These are phyloP conservation scores for Arrhopalites spinosus DNA, from an alignment of 2,888 invertebrate species.

Conservation along the genomic window DNA sequence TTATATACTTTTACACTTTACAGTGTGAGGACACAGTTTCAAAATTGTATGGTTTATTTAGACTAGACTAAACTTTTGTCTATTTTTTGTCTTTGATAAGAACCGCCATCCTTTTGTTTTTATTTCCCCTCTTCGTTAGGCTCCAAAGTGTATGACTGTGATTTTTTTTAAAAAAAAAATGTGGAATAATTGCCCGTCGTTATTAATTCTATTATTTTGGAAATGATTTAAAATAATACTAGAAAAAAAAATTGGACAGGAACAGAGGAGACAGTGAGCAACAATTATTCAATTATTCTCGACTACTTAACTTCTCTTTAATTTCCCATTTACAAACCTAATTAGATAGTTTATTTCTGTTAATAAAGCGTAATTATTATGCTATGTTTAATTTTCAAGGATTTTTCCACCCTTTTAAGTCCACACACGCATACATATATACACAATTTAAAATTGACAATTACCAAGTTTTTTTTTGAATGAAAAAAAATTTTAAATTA, in stretches of 20 bases:
- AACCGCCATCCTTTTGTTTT: no score
- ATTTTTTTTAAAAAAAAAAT: background rate
- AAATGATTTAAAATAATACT: background rate
- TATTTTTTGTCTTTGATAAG: no score
- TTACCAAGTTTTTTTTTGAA: no score
- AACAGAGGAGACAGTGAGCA: no score
- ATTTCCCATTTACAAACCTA: slow-evolving; percentile 17
- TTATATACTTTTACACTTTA: no score
- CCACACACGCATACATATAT: background rate
- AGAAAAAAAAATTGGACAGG: background rate
- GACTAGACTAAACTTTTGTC: no score
- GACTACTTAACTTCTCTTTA: slow-evolving; percentile 12
- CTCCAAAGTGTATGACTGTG: background rate
- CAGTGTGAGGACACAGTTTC: no score
- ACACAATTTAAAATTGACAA: background rate
- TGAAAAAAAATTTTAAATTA: background rate
- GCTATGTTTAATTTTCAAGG: slow-evolving; percentile 23
- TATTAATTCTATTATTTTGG: background rate
- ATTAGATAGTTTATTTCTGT: slow-evolving; percentile 26
- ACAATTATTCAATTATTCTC: slow-evolving; percentile 3
- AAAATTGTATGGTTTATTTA: no score
- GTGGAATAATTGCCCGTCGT: background rate
- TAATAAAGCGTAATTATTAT: slow-evolving; percentile 28
- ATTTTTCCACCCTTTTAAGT: slow-evolving; percentile 18
- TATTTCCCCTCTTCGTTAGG: no score